Conservation (phyloP, 2,113 vertebrate species). For the Apodemus sylvaticus region DNA sequence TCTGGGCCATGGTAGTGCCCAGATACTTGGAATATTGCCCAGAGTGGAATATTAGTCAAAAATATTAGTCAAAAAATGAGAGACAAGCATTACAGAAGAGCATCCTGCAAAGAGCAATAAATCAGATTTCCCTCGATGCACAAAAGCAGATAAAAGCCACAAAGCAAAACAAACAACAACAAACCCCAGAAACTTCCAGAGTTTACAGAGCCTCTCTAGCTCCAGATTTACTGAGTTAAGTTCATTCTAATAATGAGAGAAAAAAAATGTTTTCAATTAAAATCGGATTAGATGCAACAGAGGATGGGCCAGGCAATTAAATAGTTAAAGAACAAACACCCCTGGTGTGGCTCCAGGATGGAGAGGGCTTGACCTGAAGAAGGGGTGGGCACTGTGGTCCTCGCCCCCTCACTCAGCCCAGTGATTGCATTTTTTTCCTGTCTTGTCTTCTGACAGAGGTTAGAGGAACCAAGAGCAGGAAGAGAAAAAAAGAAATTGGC, state of each 20-base stretch:
- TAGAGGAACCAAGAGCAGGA: background rate
- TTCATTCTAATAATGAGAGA: constrained; percentile 16
- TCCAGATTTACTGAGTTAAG: constrained; percentile 72
- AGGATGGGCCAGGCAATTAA: background rate
- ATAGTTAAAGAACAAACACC: constrained; percentile 43
- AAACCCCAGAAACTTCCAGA: constrained; percentile 56
- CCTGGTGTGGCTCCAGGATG: background rate
- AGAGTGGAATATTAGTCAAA: constrained; percentile 70
- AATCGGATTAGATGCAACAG: constrained; percentile 31
- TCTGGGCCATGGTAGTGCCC: constrained; percentile 22
- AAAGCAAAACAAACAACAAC: constrained; percentile 67
- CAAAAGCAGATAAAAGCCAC: constrained; percentile 71
- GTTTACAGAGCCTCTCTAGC: constrained; percentile 50
- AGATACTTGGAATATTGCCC: constrained; percentile 49
- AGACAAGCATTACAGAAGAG: constrained; percentile 55
- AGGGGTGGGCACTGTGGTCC: background rate
- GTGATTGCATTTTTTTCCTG: background rate
- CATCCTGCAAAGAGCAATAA: constrained; percentile 58
- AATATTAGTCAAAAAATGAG: constrained; percentile 73
- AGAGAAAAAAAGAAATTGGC: background rate
- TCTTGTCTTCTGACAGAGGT: background rate
- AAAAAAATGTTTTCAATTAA: constrained; percentile 63
- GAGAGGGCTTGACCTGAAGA: background rate
- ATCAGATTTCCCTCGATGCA: constrained; percentile 64
- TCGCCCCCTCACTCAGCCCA: background rate